Conservation (phyloP, 53 echinoderm and acorn worm species). For the Echinometra lucunter region DNA sequence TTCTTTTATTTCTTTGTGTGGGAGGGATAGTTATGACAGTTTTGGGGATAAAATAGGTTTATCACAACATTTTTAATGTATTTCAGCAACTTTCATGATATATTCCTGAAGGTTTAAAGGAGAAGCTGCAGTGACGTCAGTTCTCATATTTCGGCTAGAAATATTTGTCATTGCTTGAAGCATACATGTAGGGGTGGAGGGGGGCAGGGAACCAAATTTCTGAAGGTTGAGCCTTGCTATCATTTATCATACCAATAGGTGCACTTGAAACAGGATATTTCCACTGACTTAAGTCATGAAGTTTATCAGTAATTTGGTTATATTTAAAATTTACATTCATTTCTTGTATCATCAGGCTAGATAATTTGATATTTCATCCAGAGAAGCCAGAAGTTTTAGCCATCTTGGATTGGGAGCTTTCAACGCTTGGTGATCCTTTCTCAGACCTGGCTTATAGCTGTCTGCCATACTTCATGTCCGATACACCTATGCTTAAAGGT, state of each 20-base stretch:
- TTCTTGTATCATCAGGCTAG: conserved; percentile 74
- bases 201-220: background rate
- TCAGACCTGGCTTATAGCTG: conserved; percentile 92
- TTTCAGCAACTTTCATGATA: background rate
- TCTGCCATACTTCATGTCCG: conserved; percentile 81
- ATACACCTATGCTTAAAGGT: conserved; percentile 86
- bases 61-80: background rate
- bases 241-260: background rate
- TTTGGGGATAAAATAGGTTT: too few relatives aligned
- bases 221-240: background rate
- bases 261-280: background rate
- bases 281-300: background rate
- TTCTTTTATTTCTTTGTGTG: too few relatives aligned
- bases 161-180: background rate
- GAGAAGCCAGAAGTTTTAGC: conserved; percentile 86
- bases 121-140: background rate
- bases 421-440: conserved; percentile 94
- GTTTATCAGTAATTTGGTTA: background rate
- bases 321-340: too few relatives aligned
- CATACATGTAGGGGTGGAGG: background rate
- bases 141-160: background rate
- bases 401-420: conserved; percentile 96
- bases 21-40: too few relatives aligned
- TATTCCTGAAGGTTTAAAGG: background rate
- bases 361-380: conserved; percentile 94